Evolutionary conservation across 1,140 invertebrate genomes (phyloP).

Genomic region (Physella acuta): DNA sequence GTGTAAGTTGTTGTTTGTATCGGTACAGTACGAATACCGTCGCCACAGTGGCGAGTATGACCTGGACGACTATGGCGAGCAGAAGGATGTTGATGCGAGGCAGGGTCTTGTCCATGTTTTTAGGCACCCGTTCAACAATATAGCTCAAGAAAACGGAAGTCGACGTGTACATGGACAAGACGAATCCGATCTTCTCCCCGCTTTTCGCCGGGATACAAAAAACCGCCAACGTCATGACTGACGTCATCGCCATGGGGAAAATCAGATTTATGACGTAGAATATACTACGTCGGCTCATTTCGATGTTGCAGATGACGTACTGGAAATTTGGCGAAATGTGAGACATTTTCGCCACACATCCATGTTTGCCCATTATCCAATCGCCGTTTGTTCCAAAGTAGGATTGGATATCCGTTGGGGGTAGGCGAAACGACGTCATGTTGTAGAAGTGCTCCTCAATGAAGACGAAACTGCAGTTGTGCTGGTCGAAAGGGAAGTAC

Average conservation of each 20-base stretch:
- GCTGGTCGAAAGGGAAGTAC: slow-evolving; percentile 3
- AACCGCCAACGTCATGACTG: slow-evolving; percentile 4
- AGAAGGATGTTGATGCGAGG: slow-evolving; percentile 3
- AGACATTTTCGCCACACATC: background rate
- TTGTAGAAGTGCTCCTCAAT: background rate
- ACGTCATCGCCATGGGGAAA: slow-evolving; percentile 1
- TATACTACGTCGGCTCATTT: background rate
- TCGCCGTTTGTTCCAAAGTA: background rate
- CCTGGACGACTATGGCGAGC: background rate
- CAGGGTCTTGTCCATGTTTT: background rate
- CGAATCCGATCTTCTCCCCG: slow-evolving; percentile 4
- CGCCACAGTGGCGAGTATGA: background rate
- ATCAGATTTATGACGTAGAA: slow-evolving; percentile 14
- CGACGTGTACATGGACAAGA: background rate
- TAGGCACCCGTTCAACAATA: background rate
- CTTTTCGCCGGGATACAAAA: slow-evolving; percentile 7
- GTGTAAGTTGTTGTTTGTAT: too few relatives aligned
- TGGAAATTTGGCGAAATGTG: background rate
- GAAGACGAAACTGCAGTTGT: slow-evolving; percentile 6
- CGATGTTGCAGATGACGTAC: background rate
- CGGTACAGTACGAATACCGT: background rate
- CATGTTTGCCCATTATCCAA: background rate
- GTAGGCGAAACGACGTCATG: background rate
- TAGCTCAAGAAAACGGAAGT: slow-evolving; percentile 10
- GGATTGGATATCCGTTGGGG: background rate